Conservation (phyloP, 2,797 vertebrate genomes). For the Lepidocolaptes lacrymiger region DNA sequence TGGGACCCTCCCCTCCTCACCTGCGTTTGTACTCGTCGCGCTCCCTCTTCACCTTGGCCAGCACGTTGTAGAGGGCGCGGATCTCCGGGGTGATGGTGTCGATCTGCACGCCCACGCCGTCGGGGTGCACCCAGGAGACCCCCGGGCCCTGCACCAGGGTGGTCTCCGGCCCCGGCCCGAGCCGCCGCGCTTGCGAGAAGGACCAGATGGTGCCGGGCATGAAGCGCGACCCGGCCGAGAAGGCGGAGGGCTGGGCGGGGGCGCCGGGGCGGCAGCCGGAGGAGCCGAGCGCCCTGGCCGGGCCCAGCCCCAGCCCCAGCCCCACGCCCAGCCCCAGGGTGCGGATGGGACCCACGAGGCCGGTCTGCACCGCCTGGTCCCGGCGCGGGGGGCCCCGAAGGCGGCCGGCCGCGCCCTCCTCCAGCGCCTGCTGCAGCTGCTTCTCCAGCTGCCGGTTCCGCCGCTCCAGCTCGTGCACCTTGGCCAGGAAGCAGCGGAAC, state of each 20-base stretch:
- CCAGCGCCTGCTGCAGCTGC: constrained; percentile 87
- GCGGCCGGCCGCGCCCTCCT: constrained; percentile 73
- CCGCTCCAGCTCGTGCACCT: constrained; percentile 94
- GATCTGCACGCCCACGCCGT: constrained; percentile 96
- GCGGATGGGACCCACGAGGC: constrained; percentile 83
- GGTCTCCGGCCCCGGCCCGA: constrained; percentile 83
- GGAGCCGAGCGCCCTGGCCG: background rate
- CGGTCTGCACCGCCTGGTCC: constrained; percentile 90
- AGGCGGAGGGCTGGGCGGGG: constrained; percentile 44
- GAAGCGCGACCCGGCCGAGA: constrained; percentile 79
- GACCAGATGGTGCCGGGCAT: constrained; percentile 94
- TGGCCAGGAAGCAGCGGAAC: constrained; percentile 95
- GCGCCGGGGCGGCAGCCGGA: constrained; percentile 14
- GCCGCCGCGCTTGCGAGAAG: constrained; percentile 88
- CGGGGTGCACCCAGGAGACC: constrained; percentile 92
- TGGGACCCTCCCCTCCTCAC: constrained; percentile 72
- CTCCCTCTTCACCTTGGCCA: constrained; percentile 97
- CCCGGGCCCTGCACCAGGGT: constrained; percentile 87
- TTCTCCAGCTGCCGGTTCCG: constrained; percentile 95
- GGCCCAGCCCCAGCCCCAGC: constrained; percentile 76
- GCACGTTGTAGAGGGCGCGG: constrained; percentile 94
- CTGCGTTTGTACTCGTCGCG: constrained; percentile 96
- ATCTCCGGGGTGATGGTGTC: constrained; percentile 97
- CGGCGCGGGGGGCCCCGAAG: constrained; percentile 65
- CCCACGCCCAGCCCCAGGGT: constrained; percentile 71